phyloP scores from a whole-genome alignment of 2,888 invertebrate genomes.

The Crioceris asparagi region DNA sequence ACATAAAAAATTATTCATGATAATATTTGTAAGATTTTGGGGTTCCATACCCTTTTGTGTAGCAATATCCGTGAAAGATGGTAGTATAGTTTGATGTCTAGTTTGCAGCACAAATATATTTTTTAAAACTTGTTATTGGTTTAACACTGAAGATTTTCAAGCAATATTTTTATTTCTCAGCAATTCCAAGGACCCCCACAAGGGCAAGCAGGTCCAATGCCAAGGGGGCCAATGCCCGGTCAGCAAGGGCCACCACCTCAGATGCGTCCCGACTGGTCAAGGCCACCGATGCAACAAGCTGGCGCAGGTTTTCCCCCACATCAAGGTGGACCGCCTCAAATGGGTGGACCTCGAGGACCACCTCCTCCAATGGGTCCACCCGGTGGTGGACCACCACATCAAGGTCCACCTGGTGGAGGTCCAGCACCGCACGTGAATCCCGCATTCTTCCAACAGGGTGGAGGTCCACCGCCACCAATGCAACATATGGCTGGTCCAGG shows the following conservation, averaged over 20 bases:
- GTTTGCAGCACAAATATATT: too few species aligned
- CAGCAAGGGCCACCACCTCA: slow-evolving; percentile 48
- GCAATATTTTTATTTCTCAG: too few species aligned
- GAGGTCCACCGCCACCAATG: slow-evolving; percentile 44
- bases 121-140: too few species aligned
- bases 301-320: slow-evolving; percentile 35
- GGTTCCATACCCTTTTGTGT: too few species aligned
- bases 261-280: slow-evolving; percentile 63
- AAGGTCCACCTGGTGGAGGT: slow-evolving; percentile 39
- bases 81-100: too few species aligned
- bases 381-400: slow-evolving; percentile 44
- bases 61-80: too few species aligned
- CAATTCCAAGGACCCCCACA: slow-evolving; percentile 50
- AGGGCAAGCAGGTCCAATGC: slow-evolving; percentile 48
- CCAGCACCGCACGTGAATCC: slow-evolving; percentile 95
- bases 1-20: too few species aligned
- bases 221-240: too few species aligned
- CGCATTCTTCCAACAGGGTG: slow-evolving; percentile 83
- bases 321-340: slow-evolving; percentile 56
- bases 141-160: too few species aligned
- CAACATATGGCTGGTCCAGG: slow-evolving; percentile 42
- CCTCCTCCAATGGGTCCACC: slow-evolving; percentile 43
- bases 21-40: too few species aligned
- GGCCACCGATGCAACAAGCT: slow-evolving; percentile 63
- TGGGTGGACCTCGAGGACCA: slow-evolving; percentile 46